phyloP scores from a whole-genome alignment of 92 coral and sea anemone species.

The Plumapathes pennacea region DNA sequence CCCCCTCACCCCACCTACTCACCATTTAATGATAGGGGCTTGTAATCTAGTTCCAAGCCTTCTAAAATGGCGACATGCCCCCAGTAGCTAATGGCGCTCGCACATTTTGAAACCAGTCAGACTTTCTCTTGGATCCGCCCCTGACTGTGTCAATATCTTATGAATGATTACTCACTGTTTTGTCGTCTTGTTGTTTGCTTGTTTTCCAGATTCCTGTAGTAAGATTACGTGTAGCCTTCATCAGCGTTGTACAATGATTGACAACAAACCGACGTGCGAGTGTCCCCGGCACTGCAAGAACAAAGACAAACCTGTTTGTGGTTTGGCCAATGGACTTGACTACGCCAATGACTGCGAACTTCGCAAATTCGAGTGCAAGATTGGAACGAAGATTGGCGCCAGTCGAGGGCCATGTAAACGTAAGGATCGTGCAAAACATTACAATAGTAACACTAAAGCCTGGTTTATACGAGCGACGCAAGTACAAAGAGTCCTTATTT shows the following conservation, averaged over 20 bases:
- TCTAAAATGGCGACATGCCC: too few species aligned
- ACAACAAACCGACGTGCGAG: slow-evolving; percentile 43
- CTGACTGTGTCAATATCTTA: too few species aligned
- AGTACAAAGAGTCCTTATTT: too few species aligned
- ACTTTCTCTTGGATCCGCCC: too few species aligned
- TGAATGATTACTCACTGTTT: too few species aligned
- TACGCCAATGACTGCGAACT: slow-evolving; percentile 58
- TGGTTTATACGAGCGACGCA: too few species aligned
- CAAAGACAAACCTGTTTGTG: slow-evolving; percentile 64
- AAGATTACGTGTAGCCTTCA: slow-evolving; percentile 40
- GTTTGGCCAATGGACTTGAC: slow-evolving; percentile 51
- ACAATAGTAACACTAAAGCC: neutral
- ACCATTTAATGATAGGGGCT: too few species aligned
- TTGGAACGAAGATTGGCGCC: slow-evolving; percentile 47
- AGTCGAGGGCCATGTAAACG: slow-evolving; percentile 72
- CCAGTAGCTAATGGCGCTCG: too few species aligned
- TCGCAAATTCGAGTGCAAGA: slow-evolving; percentile 71
- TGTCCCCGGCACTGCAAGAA: slow-evolving; percentile 73
- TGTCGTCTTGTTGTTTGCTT: neutral
- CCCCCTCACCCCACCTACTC: too few species aligned
- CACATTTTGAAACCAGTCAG: too few species aligned
- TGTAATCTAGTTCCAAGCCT: too few species aligned
- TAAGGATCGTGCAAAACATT: slow-evolving; percentile 29
- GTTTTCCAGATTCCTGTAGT: slow-evolving; percentile 37
- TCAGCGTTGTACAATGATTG: slow-evolving; percentile 44